phyloP scores from a whole-genome alignment of 1,140 invertebrate genomes.

The Oscheius sp. region DNA sequence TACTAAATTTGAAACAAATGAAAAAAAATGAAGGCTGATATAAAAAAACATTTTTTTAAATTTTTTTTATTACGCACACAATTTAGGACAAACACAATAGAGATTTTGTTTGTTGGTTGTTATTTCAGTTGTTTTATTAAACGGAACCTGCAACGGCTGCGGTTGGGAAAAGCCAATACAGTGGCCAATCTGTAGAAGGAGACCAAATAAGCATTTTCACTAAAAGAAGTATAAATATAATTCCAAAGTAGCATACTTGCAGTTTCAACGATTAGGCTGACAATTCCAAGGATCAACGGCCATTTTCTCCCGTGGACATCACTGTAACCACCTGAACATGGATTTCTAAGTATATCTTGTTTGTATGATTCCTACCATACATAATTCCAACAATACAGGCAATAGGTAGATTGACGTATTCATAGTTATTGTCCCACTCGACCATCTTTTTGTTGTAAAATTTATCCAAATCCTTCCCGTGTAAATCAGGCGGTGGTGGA shows the following conservation, averaged over 20 bases:
- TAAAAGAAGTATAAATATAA: constrained; percentile 1
- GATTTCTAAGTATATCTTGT: background rate
- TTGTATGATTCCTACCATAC: constrained; percentile 30
- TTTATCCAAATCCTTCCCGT: constrained; percentile 24
- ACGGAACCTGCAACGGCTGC: constrained; percentile 20
- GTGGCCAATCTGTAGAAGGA: constrained; percentile 35
- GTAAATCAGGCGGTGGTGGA: constrained; percentile 1
- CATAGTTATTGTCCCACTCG: constrained; percentile 42
- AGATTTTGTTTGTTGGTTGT: too few relatives aligned
- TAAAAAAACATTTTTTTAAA: too few relatives aligned
- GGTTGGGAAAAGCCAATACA: constrained; percentile 32
- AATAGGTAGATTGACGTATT: constrained; percentile 41
- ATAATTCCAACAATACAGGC: constrained; percentile 40
- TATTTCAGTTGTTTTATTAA: too few relatives aligned
- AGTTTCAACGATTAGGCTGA: constrained; percentile 25
- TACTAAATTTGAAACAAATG: too few relatives aligned
- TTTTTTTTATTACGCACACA: too few relatives aligned
- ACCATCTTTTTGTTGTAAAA: constrained; percentile 44
- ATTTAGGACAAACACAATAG: too few relatives aligned
- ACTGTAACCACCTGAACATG: constrained; percentile 35
- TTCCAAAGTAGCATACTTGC: constrained; percentile 3
- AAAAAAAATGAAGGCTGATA: too few relatives aligned
- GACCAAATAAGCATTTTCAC: constrained; percentile 42
- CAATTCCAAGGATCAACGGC: constrained; percentile 35
- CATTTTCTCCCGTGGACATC: constrained; percentile 39